phyloP scores from a whole-genome alignment of 2,888 invertebrate genomes.

The Quadroppia sp. region DNA sequence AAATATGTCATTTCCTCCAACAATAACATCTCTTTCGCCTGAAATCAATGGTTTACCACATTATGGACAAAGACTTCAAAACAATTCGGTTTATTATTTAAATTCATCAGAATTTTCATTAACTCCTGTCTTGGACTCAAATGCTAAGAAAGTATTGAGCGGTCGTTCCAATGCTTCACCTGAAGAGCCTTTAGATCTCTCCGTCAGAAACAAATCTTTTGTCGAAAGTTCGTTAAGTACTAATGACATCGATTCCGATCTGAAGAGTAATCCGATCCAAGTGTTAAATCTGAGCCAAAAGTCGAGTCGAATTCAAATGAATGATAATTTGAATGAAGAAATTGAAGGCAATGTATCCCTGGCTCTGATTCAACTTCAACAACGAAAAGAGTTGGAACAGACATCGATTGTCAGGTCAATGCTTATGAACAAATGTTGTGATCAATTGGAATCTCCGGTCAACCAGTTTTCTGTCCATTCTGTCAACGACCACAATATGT shows the following conservation, averaged over 20 bases:
- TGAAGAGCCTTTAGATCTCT: conserved; percentile 86
- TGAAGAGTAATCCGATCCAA: conserved; percentile 56
- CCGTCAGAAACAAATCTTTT: conserved; percentile 69
- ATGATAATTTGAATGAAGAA: conserved; percentile 33
- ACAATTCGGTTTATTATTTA: conserved; percentile 38
- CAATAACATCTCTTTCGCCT: neutral
- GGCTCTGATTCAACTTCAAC: conserved; percentile 38
- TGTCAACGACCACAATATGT: neutral
- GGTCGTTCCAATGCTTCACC: conserved; percentile 40
- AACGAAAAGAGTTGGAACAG: conserved; percentile 33
- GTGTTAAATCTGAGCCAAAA: conserved; percentile 73
- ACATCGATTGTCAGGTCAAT: conserved; percentile 21
- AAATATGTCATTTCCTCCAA: conserved; percentile 3
- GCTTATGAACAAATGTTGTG: conserved; percentile 12
- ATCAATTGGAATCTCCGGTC: neutral
- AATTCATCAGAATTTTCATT: conserved; percentile 42
- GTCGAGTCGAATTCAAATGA: conserved; percentile 44
- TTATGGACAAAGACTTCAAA: conserved; percentile 9
- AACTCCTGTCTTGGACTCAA: neutral
- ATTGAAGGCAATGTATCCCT: conserved; percentile 29
- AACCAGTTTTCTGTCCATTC: neutral
- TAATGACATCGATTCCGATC: neutral
- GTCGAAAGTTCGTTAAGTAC: conserved; percentile 54
- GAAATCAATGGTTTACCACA: conserved; percentile 21
- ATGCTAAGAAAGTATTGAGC: conserved; percentile 12